phyloP scores from a whole-genome alignment of 2,888 invertebrate genomes.

The Caenorhabditis angaria region DNA sequence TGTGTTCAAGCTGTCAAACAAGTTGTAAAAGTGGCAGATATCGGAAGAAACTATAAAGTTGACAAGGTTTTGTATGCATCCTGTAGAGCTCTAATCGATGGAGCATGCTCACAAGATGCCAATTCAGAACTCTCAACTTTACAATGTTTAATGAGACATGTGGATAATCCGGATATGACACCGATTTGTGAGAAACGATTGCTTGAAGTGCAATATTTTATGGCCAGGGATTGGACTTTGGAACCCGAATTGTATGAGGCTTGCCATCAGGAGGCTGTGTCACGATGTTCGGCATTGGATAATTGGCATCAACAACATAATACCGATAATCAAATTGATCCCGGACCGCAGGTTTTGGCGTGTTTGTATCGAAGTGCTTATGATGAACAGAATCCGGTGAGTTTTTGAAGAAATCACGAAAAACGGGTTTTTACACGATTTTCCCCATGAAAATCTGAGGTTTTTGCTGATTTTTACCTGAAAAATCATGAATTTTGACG shows the following conservation, averaged over 20 bases:
- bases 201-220: constrained; percentile 92
- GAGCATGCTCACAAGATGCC: constrained; percentile 72
- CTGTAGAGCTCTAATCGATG: constrained; percentile 64
- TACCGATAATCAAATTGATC: constrained; percentile 78
- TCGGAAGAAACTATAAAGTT: constrained; percentile 93
- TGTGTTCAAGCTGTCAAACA: constrained; percentile 57
- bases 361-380: constrained; percentile 83
- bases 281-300: constrained; percentile 64
- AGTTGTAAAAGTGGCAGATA: constrained; percentile 78
- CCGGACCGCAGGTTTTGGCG: constrained; percentile 85
- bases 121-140: constrained; percentile 77
- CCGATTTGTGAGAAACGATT: constrained; percentile 88
- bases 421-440: not conserved
- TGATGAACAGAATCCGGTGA: constrained; percentile 70
- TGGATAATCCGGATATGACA: constrained; percentile 82
- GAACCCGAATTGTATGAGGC: constrained; percentile 88
- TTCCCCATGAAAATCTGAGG: not conserved
- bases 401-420: not conserved
- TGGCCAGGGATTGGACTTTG: constrained; percentile 90
- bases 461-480: not conserved
- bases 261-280: constrained; percentile 85
- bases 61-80: constrained; percentile 76
- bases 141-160: constrained; percentile 90
- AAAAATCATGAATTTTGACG: not conserved
- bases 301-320: constrained; percentile 67